phyloP scores from a whole-genome alignment of 1,140 invertebrate genomes.

The Tetragonula clypearis region DNA sequence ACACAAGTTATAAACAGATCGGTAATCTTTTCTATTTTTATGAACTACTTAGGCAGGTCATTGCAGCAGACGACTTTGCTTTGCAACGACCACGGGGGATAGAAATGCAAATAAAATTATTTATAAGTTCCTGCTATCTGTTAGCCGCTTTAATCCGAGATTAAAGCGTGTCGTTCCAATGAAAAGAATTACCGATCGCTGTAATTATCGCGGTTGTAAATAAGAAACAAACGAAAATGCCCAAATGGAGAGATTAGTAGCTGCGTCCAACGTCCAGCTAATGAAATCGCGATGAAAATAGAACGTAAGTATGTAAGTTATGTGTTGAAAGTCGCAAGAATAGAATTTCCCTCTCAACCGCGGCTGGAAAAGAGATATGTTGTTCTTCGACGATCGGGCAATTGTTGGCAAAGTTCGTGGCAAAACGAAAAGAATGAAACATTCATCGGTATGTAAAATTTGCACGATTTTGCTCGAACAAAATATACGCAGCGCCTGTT shows the following conservation, averaged over 20 bases:
- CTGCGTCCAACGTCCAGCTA: too few relatives aligned
- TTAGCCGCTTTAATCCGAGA: background rate
- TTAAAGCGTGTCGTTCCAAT: background rate
- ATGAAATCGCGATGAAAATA: background rate
- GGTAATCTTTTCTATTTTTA: background rate
- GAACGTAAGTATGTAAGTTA: background rate
- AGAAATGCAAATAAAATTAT: background rate
- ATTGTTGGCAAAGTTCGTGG: background rate
- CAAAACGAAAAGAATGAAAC: background rate
- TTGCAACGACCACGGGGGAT: background rate
- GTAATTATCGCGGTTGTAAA: background rate
- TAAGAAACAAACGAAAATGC: background rate
- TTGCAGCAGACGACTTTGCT: background rate
- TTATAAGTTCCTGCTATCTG: background rate
- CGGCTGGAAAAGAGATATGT: background rate
- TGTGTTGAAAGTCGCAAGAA: background rate
- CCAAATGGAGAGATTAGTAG: background rate
- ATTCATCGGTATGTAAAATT: background rate
- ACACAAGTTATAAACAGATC: background rate
- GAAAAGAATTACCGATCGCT: background rate
- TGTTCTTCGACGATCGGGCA: background rate
- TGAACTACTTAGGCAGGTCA: background rate
- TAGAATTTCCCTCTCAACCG: background rate
- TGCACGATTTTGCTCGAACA: background rate
- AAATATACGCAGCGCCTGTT: background rate